These are phyloP conservation scores for Leucoptera coffeella DNA, from an alignment of 2,888 invertebrate species.

Conservation along the genomic window DNA sequence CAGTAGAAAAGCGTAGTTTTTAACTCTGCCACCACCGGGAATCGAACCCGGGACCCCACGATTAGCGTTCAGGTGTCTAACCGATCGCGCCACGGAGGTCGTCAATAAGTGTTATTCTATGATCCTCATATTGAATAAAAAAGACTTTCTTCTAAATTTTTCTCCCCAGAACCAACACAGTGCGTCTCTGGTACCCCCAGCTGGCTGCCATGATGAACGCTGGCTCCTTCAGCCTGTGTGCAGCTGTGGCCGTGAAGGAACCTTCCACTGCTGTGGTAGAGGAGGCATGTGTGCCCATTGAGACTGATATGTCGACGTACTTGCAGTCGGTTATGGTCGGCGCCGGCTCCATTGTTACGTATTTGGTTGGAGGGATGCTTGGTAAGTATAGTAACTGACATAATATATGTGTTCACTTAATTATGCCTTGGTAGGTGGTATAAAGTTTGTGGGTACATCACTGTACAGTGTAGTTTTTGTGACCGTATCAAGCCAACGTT, in stretches of 20 bases:
- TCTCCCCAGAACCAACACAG: slow-evolving; percentile 62
- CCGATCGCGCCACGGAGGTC: no score
- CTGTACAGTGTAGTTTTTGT: no score
- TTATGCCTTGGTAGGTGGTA: no score
- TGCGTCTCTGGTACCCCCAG: slow-evolving; percentile 83
- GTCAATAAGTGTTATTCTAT: no score
- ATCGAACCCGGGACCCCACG: no score
- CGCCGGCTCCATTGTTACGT: slow-evolving; percentile 55
- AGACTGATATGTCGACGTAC: slow-evolving; percentile 58
- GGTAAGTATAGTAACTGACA: slow-evolving; percentile 12
- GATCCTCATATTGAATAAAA: no score
- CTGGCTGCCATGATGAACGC: slow-evolving; percentile 72
- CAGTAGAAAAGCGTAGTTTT: no score
- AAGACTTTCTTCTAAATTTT: slow-evolving; percentile 6
- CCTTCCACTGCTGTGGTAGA: slow-evolving; percentile 10
- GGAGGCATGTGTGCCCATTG: slow-evolving; percentile 22
- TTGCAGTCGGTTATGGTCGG: slow-evolving; percentile 65
- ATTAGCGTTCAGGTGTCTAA: no score
- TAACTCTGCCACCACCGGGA: no score
- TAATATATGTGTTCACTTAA: no score
- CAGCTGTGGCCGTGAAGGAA: slow-evolving; percentile 23
- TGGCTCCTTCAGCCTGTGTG: slow-evolving; percentile 23
- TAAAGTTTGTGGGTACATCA: no score
- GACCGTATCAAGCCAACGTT: no score
- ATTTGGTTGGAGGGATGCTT: slow-evolving; percentile 47